Percentiles rank a stretch among this genome's conserved stretches.
Evolutionary conservation across 92 coral and sea anemone genomes (phyloP).

Genomic region (Blastomussa wellsi): DNA sequence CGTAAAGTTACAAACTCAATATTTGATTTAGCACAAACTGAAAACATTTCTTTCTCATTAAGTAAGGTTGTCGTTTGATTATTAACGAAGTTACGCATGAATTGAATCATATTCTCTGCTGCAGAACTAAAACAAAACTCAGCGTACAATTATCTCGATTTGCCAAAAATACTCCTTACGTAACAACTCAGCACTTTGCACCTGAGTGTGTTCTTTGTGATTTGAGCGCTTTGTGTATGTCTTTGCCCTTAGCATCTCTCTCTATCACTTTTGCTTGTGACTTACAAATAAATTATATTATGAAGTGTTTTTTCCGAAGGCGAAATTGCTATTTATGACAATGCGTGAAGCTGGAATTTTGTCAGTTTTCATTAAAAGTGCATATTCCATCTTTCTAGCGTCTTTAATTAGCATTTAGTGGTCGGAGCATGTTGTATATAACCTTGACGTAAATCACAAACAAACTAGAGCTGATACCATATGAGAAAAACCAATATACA

Average conservation of each 20-base stretch:
- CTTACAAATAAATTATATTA: background rate
- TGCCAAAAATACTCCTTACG: conserved; percentile 38
- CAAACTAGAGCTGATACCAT: conserved; percentile 23
- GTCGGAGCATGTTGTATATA: background rate
- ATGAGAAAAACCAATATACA: conserved; percentile 26
- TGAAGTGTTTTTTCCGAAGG: conserved; percentile 31
- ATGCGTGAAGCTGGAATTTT: background rate
- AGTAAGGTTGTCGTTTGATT: background rate
- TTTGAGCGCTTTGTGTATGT: background rate
- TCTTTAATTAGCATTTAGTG: background rate
- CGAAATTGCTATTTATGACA: background rate
- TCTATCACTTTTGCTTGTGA: background rate
- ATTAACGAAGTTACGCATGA: background rate
- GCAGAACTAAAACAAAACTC: background rate
- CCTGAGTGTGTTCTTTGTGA: background rate
- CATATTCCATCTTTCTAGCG: background rate
- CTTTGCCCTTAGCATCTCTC: conserved; percentile 8
- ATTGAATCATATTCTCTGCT: background rate
- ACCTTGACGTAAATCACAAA: conserved; percentile 29
- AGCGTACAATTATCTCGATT: background rate
- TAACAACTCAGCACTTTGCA: background rate
- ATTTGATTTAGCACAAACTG: background rate
- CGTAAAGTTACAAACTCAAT: background rate
- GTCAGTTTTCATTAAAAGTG: background rate
- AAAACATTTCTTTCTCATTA: conserved; percentile 9